phyloP scores from a whole-genome alignment of 1,140 invertebrate species.

The Lucilia sericata region DNA sequence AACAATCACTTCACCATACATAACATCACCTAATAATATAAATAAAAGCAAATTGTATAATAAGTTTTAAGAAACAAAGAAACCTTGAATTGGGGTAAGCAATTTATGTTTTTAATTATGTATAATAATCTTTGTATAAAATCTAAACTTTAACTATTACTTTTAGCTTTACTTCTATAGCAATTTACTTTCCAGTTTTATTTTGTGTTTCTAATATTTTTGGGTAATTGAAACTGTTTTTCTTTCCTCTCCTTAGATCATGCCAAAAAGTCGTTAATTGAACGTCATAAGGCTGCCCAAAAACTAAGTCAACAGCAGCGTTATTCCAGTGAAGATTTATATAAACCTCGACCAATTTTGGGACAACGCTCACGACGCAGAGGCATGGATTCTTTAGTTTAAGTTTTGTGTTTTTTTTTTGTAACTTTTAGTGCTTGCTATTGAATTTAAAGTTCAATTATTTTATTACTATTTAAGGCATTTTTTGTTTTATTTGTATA shows the following conservation, averaged over 20 bases:
- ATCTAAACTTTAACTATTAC: neutral
- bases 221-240: neutral
- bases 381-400: slow-evolving; percentile 57
- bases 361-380: slow-evolving; percentile 63
- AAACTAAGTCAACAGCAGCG: slow-evolving; percentile 69
- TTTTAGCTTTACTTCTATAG: neutral
- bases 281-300: slow-evolving; percentile 46
- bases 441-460: neutral
- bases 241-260: neutral
- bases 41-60: neutral
- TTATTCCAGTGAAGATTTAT: slow-evolving; percentile 77
- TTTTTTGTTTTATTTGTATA: slow-evolving; percentile 32
- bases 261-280: neutral
- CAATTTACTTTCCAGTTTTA: too few species aligned
- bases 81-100: slow-evolving; percentile 12
- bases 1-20: neutral
- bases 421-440: neutral
- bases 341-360: slow-evolving; percentile 74
- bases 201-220: neutral
- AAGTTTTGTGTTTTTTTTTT: neutral
- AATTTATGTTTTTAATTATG: slow-evolving; percentile 5
- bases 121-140: neutral
- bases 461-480: slow-evolving; percentile 46
- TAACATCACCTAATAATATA: neutral
- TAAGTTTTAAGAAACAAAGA: neutral